phyloP scores from a whole-genome alignment of 2,797 vertebrate species.

The Melanotaenia trifasciata region DNA sequence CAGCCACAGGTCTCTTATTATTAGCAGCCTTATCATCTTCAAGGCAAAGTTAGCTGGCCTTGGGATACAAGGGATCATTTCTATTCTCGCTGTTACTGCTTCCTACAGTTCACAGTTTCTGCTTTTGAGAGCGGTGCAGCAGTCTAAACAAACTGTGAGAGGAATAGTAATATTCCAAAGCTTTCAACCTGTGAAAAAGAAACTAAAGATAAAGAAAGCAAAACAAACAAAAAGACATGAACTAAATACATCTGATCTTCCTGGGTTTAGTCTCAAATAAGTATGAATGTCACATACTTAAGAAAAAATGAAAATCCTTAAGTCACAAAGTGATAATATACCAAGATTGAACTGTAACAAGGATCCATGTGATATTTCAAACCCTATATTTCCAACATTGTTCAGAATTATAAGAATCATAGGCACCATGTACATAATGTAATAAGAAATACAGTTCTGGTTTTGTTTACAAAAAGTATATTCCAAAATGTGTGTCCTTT shows the following conservation, averaged over 20 bases:
- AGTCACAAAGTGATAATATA: not conserved
- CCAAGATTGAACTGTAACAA: not conserved
- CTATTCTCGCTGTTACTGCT: constrained; percentile 49
- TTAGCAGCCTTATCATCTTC: constrained; percentile 79
- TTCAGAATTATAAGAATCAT: not conserved
- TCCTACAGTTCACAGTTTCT: constrained; percentile 41
- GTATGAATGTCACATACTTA: constrained; percentile 25
- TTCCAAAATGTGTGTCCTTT: not conserved
- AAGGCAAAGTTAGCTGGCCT: constrained; percentile 70
- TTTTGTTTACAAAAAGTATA: not conserved
- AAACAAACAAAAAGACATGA: constrained; percentile 32
- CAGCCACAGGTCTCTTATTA: constrained; percentile 73
- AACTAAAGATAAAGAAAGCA: constrained; percentile 22
- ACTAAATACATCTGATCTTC: constrained; percentile 46
- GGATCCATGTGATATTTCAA: not conserved
- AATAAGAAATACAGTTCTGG: not conserved
- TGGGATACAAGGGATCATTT: constrained; percentile 61
- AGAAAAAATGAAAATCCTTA: constrained; percentile 26
- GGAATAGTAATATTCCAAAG: constrained; percentile 29
- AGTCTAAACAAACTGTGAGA: constrained; percentile 37
- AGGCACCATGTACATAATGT: not conserved
- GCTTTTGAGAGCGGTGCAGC: constrained; percentile 25
- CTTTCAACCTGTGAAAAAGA: constrained; percentile 18
- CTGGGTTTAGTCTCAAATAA: constrained; percentile 24
- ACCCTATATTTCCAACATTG: not conserved